Evolutionary conservation across 2,888 invertebrate genomes (phyloP).

Genomic region (Alviniconcha strummeri): DNA sequence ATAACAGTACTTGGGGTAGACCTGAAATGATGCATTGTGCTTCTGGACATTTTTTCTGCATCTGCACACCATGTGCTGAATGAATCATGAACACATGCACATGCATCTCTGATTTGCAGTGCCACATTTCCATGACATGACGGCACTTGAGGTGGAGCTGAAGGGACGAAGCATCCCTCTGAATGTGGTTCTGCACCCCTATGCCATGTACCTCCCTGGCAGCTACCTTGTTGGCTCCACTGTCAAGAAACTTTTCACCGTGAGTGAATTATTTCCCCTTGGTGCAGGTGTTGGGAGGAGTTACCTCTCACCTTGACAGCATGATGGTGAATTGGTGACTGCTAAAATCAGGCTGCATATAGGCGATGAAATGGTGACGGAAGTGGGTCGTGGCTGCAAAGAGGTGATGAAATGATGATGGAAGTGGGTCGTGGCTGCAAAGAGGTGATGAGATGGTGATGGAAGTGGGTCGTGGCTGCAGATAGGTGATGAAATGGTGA

Average conservation of each 20-base stretch:
- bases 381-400: too few species aligned
- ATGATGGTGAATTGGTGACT: not conserved
- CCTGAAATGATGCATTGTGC: too few species aligned
- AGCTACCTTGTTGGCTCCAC: conserved; percentile 64
- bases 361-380: not conserved
- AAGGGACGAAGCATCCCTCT: conserved; percentile 70
- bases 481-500: too few species aligned
- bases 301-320: not conserved
- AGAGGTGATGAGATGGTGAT: too few species aligned
- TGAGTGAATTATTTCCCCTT: conserved; percentile 45
- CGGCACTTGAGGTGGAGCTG: conserved; percentile 69
- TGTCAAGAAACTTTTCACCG: conserved; percentile 67
- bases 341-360: not conserved
- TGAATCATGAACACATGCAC: too few species aligned
- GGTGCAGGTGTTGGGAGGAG: too few species aligned
- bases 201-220: conserved; percentile 69
- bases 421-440: too few species aligned
- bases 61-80: too few species aligned
- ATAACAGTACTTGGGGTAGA: too few species aligned
- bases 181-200: conserved; percentile 70
- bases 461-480: too few species aligned
- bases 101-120: conserved; percentile 39
- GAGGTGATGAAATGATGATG: too few species aligned
- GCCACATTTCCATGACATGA: conserved; percentile 57
- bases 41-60: too few species aligned